Percentiles rank a stretch among this genome's conserved stretches.
Conservation (phyloP, 2,113 vertebrate genomes). For the Harpagus bidentatus region DNA sequence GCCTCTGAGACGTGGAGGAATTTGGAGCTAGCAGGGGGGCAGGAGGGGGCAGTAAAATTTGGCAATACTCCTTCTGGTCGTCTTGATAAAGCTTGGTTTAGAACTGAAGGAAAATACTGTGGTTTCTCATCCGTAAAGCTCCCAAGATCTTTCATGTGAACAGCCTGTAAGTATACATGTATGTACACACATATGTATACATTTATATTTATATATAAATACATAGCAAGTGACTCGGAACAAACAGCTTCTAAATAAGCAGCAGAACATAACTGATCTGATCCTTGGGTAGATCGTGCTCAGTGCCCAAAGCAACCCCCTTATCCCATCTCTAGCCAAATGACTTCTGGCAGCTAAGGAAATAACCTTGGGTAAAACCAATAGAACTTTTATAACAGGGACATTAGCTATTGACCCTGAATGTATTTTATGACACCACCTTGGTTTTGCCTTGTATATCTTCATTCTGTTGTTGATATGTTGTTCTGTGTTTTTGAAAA, state of each 20-base stretch:
- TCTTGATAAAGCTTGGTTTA: neutral
- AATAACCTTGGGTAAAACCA: constrained; percentile 46
- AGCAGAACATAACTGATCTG: neutral
- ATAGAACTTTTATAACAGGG: constrained; percentile 17
- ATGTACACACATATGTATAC: neutral
- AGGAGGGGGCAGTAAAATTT: neutral
- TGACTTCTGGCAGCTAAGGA: constrained; percentile 44
- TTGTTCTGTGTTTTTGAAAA: neutral
- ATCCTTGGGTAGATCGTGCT: neutral
- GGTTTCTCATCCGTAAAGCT: neutral
- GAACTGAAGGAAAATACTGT: neutral
- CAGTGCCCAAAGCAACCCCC: neutral
- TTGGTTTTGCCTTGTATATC: constrained; percentile 16
- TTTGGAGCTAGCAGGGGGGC: neutral
- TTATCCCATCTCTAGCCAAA: constrained; percentile 6
- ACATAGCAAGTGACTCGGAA: neutral
- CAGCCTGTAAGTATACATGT: neutral
- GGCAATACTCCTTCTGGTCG: neutral
- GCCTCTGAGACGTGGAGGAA: neutral
- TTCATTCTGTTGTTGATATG: constrained; percentile 17
- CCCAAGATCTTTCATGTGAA: neutral
- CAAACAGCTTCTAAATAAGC: neutral
- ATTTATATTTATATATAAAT: neutral
- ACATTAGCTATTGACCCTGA: neutral
- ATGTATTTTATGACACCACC: constrained; percentile 3